A percentile compares a stretch with the other conserved stretches of the same genome.
phyloP scores from a whole-genome alignment of 2,113 vertebrate species.

The Bambusicola thoracicus region DNA sequence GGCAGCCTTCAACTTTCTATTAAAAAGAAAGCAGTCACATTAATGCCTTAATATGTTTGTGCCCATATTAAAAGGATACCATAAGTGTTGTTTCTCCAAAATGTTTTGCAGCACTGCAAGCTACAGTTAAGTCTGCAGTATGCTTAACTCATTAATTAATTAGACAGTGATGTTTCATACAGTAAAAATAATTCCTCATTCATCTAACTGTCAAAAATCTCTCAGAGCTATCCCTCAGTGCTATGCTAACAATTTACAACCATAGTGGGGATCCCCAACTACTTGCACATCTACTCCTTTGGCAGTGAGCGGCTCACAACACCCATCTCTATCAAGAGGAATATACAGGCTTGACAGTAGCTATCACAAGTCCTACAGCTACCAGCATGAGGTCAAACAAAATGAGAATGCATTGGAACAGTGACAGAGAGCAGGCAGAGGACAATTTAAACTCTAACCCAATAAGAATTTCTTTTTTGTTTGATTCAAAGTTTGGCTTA shows the following conservation, averaged over 20 bases:
- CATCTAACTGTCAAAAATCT: background rate
- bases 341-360: background rate
- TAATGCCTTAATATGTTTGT: background rate
- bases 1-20: background rate
- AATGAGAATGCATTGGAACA: fast-evolving
- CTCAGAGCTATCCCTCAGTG: background rate
- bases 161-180: background rate
- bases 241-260: background rate
- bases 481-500: slow-evolving; percentile 21
- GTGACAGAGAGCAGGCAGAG: background rate
- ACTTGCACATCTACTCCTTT: background rate
- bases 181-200: background rate
- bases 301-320: background rate
- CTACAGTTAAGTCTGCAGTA: background rate
- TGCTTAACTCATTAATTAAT: background rate
- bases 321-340: background rate
- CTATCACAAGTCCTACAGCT: background rate
- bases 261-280: background rate
- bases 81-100: background rate
- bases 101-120: background rate
- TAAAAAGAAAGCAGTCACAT: background rate
- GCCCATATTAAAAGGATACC: background rate
- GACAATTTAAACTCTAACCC: slow-evolving; percentile 11
- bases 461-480: background rate
- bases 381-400: background rate